Evolutionary conservation across 2,888 invertebrate genomes (phyloP).

Genomic region (Pasiphila rectangulata): DNA sequence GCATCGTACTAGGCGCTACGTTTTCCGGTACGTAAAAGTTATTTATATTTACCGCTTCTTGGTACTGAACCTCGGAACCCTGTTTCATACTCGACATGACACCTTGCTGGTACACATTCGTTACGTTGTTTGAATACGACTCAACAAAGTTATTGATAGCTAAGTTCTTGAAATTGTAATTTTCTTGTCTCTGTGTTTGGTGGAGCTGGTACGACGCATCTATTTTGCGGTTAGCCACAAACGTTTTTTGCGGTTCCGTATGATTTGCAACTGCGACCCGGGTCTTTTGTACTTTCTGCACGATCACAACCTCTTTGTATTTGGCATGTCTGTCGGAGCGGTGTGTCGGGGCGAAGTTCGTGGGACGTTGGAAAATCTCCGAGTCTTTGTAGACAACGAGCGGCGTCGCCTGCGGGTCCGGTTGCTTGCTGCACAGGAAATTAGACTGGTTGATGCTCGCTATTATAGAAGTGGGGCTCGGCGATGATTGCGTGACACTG

Average conservation of each 20-base stretch:
- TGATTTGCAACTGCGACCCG: constrained; percentile 27
- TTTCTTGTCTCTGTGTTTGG: constrained; percentile 41
- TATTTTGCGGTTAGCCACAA: constrained; percentile 37
- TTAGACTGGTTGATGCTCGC: constrained; percentile 73
- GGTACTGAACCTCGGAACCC: constrained; percentile 34
- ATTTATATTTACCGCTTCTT: constrained; percentile 40
- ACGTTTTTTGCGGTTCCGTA: constrained; percentile 25
- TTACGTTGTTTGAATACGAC: constrained; percentile 42
- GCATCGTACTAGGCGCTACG: constrained; percentile 30
- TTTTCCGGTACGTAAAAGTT: constrained; percentile 45
- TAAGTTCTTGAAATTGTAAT: constrained; percentile 58
- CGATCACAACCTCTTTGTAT: constrained; percentile 59
- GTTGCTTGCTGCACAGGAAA: constrained; percentile 63
- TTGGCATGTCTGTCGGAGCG: constrained; percentile 38
- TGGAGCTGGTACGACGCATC: constrained; percentile 38
- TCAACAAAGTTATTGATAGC: constrained; percentile 49
- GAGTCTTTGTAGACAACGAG: constrained; percentile 38
- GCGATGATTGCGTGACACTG: constrained; percentile 65
- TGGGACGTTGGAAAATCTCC: constrained; percentile 46
- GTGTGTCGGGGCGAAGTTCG: constrained; percentile 27
- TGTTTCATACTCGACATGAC: constrained; percentile 31
- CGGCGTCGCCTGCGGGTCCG: constrained; percentile 41
- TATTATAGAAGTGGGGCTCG: constrained; percentile 75
- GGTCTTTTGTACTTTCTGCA: constrained; percentile 44
- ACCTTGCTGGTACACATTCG: constrained; percentile 32